These are phyloP conservation scores for Trialeurodes vaporariorum DNA, from an alignment of 1,140 invertebrate species.

Conservation along the genomic window DNA sequence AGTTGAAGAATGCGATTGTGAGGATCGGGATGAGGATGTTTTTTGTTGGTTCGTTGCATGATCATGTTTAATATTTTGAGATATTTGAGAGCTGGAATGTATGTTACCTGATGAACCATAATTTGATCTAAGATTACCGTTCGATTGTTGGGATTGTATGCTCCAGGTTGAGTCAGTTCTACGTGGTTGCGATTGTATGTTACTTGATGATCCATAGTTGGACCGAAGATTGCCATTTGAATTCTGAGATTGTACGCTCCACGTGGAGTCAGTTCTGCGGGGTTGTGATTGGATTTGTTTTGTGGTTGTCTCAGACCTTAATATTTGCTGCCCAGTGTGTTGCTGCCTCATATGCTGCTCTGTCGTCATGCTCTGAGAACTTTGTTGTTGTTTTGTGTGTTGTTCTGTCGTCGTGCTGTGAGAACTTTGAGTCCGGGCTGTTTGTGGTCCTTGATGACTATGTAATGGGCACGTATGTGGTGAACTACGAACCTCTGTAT, in stretches of 20 bases:
- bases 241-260: not conserved
- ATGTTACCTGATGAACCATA: constrained; percentile 3
- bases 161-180: not conserved
- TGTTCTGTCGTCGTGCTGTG: not conserved
- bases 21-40: not conserved
- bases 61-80: constrained; percentile 7
- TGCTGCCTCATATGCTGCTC: not conserved
- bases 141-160: not conserved
- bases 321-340: not conserved
- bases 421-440: not conserved
- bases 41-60: not conserved
- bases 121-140: not conserved
- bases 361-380: not conserved
- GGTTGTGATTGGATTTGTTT: not conserved
- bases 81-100: constrained; percentile 10
- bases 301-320: not conserved
- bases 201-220: not conserved
- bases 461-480: not conserved
- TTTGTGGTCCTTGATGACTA: not conserved
- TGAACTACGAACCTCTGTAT: not conserved
- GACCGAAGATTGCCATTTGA: not conserved
- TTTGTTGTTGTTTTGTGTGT: not conserved
- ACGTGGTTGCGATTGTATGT: not conserved
- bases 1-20: too few species aligned
- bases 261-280: not conserved